Conservation (phyloP, 2,113 vertebrate genomes). For the Noctilio leporinus region DNA sequence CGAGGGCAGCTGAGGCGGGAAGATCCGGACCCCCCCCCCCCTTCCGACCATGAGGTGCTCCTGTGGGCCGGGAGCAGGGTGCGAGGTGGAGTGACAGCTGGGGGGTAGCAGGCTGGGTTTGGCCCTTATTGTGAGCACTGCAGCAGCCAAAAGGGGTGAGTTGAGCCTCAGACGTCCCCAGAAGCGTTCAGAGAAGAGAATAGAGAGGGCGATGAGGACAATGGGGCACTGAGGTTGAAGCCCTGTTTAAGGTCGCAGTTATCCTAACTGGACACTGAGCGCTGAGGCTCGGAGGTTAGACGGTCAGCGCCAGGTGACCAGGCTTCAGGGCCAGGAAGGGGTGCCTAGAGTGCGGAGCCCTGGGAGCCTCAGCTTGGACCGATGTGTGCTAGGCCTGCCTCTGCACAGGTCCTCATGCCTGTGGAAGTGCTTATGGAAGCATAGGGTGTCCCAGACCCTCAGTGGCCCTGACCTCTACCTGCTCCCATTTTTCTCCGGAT, state of each 20-base stretch:
- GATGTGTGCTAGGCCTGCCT: not conserved
- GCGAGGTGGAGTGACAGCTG: not conserved
- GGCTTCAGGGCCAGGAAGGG: not conserved
- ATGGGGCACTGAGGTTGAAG: not conserved
- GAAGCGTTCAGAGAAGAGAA: not conserved
- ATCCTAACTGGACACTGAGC: not conserved
- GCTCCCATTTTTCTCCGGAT: not conserved
- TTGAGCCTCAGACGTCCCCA: too few species aligned
- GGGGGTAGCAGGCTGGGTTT: not conserved
- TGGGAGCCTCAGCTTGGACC: accelerated
- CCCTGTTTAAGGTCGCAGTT: not conserved
- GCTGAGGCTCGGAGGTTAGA: not conserved
- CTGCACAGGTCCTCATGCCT: too few species aligned
- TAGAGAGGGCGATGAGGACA: not conserved
- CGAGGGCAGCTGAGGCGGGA: not conserved
- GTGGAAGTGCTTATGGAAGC: not conserved
- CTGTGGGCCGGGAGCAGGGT: accelerated
- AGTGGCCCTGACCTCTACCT: not conserved
- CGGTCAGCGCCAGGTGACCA: not conserved
- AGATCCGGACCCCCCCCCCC: too few species aligned
- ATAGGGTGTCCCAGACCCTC: not conserved
- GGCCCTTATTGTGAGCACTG: not conserved
- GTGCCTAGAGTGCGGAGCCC: not conserved
- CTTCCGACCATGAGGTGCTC: not conserved
- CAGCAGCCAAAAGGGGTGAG: not conserved